A percentile compares a stretch with the other conserved stretches of the same genome.
These are phyloP conservation scores for Oikopleura vanhoeffeni DNA, from an alignment of 23 tunicate genomes.

Conservation along the genomic window DNA sequence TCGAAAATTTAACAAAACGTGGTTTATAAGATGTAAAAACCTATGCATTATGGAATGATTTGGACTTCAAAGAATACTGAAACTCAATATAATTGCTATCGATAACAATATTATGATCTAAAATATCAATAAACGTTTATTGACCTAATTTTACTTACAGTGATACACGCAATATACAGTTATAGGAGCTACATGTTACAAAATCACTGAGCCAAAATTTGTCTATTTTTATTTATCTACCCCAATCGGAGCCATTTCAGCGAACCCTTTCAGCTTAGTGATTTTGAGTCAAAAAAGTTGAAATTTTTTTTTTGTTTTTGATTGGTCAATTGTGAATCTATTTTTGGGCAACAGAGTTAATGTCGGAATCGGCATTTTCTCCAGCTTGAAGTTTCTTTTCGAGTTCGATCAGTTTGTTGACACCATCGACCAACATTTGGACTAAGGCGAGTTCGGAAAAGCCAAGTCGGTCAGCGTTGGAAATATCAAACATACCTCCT, in stretches of 20 bases:
- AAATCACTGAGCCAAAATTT: not conserved
- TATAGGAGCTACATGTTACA: not conserved
- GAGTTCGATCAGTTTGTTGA: conserved; percentile 27
- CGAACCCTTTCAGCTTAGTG: no score
- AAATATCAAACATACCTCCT: conserved; percentile 70
- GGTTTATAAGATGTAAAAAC: no score
- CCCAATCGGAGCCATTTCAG: no score
- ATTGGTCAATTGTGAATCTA: not conserved
- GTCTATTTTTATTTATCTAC: not conserved
- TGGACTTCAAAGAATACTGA: no score
- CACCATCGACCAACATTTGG: conserved; percentile 70
- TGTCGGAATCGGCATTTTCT: conserved; percentile 13
- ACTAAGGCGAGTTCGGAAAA: conserved; percentile 61
- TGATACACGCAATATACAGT: not conserved
- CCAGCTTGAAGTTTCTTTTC: conserved; percentile 20
- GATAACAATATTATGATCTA: no score
- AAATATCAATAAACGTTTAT: not conserved
- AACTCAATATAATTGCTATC: no score
- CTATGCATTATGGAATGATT: no score
- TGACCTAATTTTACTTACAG: not conserved
- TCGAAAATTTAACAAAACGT: no score
- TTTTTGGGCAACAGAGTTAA: not conserved
- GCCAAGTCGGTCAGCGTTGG: conserved; percentile 69
- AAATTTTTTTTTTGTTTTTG: not conserved
- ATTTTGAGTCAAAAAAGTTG: no score